Conservation (phyloP, 1,140 invertebrate genomes). For the Lepidurus packardi region DNA sequence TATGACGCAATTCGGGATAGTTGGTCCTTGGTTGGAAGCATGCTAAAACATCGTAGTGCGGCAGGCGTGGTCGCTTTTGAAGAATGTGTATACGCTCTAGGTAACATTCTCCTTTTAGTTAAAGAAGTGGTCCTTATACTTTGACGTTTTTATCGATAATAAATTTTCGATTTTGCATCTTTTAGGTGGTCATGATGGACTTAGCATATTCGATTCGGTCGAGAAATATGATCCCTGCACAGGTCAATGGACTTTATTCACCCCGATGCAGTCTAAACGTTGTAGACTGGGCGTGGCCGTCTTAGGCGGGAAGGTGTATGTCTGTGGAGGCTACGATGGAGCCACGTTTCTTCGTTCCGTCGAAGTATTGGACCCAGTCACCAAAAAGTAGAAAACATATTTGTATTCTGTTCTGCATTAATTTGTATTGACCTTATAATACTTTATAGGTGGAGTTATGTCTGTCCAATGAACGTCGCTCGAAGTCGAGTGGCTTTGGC, state of each 20-base stretch:
- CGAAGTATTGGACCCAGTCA: slow-evolving; percentile 72
- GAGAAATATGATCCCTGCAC: slow-evolving; percentile 72
- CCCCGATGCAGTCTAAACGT: slow-evolving; percentile 70
- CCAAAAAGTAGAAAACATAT: slow-evolving; percentile 52
- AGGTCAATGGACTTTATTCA: slow-evolving; percentile 65
- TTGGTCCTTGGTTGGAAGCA: slow-evolving; percentile 63
- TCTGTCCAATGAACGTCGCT: slow-evolving; percentile 77
- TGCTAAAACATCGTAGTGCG: slow-evolving; percentile 83
- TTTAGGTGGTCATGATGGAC: slow-evolving; percentile 71
- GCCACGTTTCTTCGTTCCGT: slow-evolving; percentile 67
- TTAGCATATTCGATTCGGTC: slow-evolving; percentile 81
- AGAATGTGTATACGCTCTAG: slow-evolving; percentile 72
- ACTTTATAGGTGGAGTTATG: slow-evolving; percentile 61
- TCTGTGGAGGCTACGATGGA: slow-evolving; percentile 76
- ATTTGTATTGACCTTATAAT: background rate
- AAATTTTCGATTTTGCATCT: background rate
- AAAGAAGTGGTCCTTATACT: no score
- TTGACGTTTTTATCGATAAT: no score
- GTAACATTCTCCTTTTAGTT: background rate
- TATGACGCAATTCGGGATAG: slow-evolving; percentile 67
- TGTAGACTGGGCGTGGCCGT: slow-evolving; percentile 79
- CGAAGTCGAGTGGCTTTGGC: slow-evolving; percentile 76
- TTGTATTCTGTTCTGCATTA: background rate
- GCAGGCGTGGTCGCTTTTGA: slow-evolving; percentile 78
- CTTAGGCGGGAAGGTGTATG: slow-evolving; percentile 76